phyloP scores from a whole-genome alignment of 2,888 invertebrate genomes.

The Troides helena region DNA sequence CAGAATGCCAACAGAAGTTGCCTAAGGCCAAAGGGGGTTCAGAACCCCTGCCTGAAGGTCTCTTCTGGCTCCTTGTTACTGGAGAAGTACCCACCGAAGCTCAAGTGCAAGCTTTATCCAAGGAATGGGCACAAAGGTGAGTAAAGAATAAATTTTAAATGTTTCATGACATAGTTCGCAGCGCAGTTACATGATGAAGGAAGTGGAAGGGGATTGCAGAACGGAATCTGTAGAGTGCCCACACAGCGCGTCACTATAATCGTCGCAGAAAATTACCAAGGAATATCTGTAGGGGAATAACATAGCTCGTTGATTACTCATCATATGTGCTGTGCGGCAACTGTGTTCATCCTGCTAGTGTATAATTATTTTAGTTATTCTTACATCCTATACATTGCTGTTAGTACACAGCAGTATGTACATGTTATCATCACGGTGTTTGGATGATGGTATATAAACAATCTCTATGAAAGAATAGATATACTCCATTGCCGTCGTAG shows the following conservation, averaged over 20 bases:
- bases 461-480: too few species aligned
- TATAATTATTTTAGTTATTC: too few species aligned
- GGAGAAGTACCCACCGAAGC: slow-evolving; percentile 86
- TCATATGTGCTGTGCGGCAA: neutral
- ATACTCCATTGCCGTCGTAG: too few species aligned
- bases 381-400: too few species aligned
- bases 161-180: neutral
- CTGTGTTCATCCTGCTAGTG: neutral
- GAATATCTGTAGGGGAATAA: neutral
- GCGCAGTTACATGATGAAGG: neutral
- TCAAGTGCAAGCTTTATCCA: slow-evolving; percentile 86
- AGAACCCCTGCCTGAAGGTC: slow-evolving; percentile 88
- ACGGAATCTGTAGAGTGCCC: neutral
- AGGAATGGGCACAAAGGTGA: slow-evolving; percentile 87
- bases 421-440: too few species aligned
- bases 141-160: slow-evolving; percentile 10
- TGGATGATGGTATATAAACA: too few species aligned
- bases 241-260: neutral
- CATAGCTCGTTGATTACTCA: neutral
- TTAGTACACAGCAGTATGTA: too few species aligned
- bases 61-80: slow-evolving; percentile 89
- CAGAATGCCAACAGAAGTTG: slow-evolving; percentile 86
- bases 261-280: neutral
- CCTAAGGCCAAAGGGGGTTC: slow-evolving; percentile 85
- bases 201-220: neutral